Conservation (phyloP, 92 coral and sea anemone genomes). For the Phenganax stokvisi region DNA sequence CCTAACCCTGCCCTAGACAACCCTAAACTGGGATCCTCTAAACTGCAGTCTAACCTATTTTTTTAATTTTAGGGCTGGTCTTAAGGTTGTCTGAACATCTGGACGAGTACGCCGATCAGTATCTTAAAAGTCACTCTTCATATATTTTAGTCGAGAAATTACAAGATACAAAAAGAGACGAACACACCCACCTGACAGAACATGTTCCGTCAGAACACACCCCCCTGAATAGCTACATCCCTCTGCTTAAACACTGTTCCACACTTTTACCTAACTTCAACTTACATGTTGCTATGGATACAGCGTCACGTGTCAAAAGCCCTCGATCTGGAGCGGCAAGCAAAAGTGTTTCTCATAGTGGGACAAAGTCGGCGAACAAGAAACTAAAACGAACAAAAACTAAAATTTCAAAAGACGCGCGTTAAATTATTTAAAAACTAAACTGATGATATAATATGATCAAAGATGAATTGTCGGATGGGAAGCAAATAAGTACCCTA, state of each 20-base stretch:
- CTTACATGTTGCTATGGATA: conserved; percentile 56
- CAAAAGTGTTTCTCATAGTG: conserved; percentile 6
- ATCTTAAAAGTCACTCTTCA: conserved; percentile 60
- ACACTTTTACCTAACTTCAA: conserved; percentile 72
- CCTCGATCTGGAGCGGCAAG: conserved; percentile 34
- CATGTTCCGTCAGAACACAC: conserved; percentile 30
- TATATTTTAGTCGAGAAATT: conserved; percentile 84
- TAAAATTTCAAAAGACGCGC: conserved; percentile 39
- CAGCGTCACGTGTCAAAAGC: conserved; percentile 15
- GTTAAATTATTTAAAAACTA: neutral
- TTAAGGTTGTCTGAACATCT: conserved; percentile 71
- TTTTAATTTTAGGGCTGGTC: conserved; percentile 64
- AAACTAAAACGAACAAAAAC: conserved; percentile 39
- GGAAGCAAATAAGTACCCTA: too few relatives aligned
- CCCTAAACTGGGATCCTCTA: neutral
- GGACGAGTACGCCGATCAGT: conserved; percentile 69
- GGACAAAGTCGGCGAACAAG: conserved; percentile 18
- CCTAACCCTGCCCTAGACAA: neutral
- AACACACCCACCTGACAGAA: conserved; percentile 22
- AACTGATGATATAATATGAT: neutral
- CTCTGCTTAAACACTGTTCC: conserved; percentile 60
- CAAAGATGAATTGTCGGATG: too few relatives aligned
- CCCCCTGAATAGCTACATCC: conserved; percentile 65
- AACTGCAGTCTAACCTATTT: neutral
- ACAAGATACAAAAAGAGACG: conserved; percentile 38